Base-by-base conservation (phyloP, 2,797 vertebrate genomes). In the Platyrinchus mystaceus region DNA sequence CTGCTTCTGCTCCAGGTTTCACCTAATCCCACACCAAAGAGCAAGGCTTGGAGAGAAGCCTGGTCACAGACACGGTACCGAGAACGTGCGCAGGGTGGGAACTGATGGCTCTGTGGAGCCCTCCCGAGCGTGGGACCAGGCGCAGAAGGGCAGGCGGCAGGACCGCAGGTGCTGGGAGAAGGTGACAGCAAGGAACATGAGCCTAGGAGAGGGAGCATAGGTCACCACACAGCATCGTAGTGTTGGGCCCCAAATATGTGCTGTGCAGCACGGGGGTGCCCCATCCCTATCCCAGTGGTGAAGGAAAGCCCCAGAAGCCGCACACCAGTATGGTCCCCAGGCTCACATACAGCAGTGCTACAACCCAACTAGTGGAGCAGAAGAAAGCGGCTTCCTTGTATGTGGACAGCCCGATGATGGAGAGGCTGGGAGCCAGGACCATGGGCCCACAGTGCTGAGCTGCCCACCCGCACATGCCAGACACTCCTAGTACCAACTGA, bases 361-460 rank as follows among this genome's bases (percentile, higher is more conserved):
- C 69, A 3, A 97, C 98, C 98, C 98, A 99, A 95, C 97, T 98
- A 75, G 97, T 90, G 7, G 98, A 98, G 90, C 98, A 98, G 88
- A 98, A 97, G 73, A 98, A 96, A 53, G 98, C 98, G 2, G 98
- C 98, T 82, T 98, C 98, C 74, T 97, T 98, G 97, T 98, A 98
- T 22, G 98, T 94, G 4, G 98, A 98, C 24, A 99, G 97, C 7
- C 98, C 98, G 2, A 98, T 98, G 84, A 99, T 97, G 73, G 98
- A 98, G 63, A 99, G 97, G 64, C 97, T 97, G 18, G 98, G 98
- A 5, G 98, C 98, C 96, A 98, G 95, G 34, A 99, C 98, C 97
- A 99, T 97, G 30, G 98, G 98, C 36, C 98, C 98, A 3, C 98
- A 98, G 86, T 46, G 96, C 69, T 1, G 69, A 2, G 94, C 89